Conservation (phyloP, 2,113 vertebrate genomes). For the Thunnus thynnus region DNA sequence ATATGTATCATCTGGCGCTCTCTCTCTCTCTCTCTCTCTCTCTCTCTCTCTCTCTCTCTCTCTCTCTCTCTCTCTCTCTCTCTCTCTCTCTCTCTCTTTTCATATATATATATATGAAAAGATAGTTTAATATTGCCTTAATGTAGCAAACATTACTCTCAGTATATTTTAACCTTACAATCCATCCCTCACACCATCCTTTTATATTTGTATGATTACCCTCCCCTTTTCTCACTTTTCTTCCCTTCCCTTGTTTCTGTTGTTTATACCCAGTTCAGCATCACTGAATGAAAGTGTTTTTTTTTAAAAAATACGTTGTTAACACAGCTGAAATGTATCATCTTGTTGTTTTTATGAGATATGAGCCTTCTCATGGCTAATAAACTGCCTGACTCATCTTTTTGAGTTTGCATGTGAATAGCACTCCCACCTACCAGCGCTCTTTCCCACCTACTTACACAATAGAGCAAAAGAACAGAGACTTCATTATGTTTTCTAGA, state of each 20-base stretch:
- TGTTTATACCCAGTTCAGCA: neutral
- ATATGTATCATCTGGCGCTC: neutral
- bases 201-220: neutral
- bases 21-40: no score
- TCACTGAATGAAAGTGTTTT: neutral
- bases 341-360: neutral
- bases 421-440: neutral
- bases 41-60: no score
- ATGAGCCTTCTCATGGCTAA: slow-evolving; percentile 14
- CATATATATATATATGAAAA: no score
- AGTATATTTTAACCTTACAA: no score
- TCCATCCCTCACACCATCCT: neutral
- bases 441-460: slow-evolving; percentile 1
- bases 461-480: slow-evolving; percentile 15
- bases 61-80: no score
- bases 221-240: neutral
- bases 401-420: slow-evolving; percentile 7
- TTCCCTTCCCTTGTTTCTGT: neutral
- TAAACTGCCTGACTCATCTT: slow-evolving; percentile 8
- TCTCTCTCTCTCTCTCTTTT: no score
- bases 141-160: neutral
- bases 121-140: neutral
- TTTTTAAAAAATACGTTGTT: slow-evolving; percentile 3
- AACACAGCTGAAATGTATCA: neutral
- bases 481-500: slow-evolving; percentile 20